These are phyloP conservation scores for Ectemnius lituratus DNA, from an alignment of 2,888 invertebrate genomes.

Conservation along the genomic window DNA sequence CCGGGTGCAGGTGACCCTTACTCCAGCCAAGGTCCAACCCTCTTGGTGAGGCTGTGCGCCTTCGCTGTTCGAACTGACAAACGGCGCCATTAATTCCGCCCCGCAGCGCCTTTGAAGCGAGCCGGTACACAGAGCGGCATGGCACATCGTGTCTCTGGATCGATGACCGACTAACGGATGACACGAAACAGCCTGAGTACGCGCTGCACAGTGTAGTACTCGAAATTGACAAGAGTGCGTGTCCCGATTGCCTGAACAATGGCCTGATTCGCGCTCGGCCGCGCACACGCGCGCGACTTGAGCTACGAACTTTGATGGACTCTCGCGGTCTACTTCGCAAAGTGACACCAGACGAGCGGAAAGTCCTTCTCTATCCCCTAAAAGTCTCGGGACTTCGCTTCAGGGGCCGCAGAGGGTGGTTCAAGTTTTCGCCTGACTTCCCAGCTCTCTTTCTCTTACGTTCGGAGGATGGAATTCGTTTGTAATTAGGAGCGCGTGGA, in stretches of 20 bases:
- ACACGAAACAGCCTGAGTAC: slow-evolving; percentile 6
- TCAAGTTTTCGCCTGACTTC: too few species aligned
- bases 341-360: slow-evolving; percentile 20
- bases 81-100: slow-evolving; percentile 44
- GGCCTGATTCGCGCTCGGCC: neutral
- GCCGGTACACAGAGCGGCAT: slow-evolving; percentile 7
- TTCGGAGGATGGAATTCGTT: too few species aligned
- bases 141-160: slow-evolving; percentile 23
- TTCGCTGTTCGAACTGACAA: slow-evolving; percentile 38
- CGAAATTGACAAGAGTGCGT: slow-evolving; percentile 1
- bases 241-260: neutral
- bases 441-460: too few species aligned
- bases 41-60: slow-evolving; percentile 4
- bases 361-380: too few species aligned
- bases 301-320: too few species aligned
- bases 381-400: too few species aligned
- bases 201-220: too few species aligned
- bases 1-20: slow-evolving; percentile 9
- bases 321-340: too few species aligned
- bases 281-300: slow-evolving; percentile 7
- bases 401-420: too few species aligned
- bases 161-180: slow-evolving; percentile 40
- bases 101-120: slow-evolving; percentile 29
- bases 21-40: slow-evolving; percentile 10
- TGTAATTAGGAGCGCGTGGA: too few species aligned